phyloP scores from a whole-genome alignment of 2,113 vertebrate species.

The Gnathonemus echidnorhynchus region DNA sequence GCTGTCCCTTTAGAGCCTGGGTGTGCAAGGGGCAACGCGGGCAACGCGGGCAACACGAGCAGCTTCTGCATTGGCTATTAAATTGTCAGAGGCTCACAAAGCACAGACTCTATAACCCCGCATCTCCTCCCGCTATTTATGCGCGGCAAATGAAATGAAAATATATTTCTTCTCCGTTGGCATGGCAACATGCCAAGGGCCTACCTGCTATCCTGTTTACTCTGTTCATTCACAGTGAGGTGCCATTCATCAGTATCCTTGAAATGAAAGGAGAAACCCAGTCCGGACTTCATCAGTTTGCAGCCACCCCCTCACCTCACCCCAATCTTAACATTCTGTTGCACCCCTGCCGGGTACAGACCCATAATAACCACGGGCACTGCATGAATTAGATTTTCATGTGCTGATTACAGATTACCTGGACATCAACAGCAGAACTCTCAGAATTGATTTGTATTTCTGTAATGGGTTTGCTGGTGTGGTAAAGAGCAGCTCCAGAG shows the following conservation, averaged over 20 bases:
- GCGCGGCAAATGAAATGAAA: conserved; percentile 40
- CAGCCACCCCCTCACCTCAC: neutral
- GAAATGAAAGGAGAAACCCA: conserved; percentile 3
- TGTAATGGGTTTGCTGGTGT: neutral
- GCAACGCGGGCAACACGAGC: neutral
- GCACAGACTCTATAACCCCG: neutral
- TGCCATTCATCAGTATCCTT: neutral
- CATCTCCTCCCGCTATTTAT: conserved; percentile 41
- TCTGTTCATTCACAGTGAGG: neutral
- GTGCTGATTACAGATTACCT: neutral
- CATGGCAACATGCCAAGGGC: conserved; percentile 53
- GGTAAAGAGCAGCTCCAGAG: neutral
- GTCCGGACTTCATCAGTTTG: neutral
- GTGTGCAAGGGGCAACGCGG: neutral
- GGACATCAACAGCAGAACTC: neutral
- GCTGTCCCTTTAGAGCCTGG: neutral
- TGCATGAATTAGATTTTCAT: neutral
- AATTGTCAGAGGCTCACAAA: conserved; percentile 13
- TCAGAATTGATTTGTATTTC: neutral
- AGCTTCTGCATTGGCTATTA: neutral
- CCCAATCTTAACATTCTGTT: neutral
- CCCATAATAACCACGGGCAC: neutral
- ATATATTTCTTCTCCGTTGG: conserved; percentile 47
- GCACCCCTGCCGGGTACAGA: neutral
- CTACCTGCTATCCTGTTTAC: conserved; percentile 43